A percentile compares a stretch with the other conserved stretches of the same genome.
phyloP scores from a whole-genome alignment of 2,888 invertebrate species.

The Cataglyphis altisquamis region DNA sequence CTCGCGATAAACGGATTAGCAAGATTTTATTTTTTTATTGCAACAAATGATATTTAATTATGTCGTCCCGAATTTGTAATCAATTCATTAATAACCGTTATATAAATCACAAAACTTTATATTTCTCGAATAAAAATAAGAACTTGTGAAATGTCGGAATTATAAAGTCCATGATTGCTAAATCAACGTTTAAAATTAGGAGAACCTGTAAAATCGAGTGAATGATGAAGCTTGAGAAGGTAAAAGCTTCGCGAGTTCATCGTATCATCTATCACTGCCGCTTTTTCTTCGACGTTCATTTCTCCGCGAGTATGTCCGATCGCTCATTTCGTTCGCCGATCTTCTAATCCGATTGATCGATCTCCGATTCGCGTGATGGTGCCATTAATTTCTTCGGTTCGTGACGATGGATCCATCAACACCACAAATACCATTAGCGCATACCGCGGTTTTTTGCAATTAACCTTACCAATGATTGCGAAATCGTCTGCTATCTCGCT shows the following conservation, averaged over 20 bases:
- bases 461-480: conserved; percentile 57
- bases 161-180: conserved; percentile 42
- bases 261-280: conserved; percentile 54
- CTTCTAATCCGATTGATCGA: conserved; percentile 63
- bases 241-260: conserved; percentile 43
- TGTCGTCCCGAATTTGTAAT: background rate
- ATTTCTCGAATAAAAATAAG: conserved; percentile 9
- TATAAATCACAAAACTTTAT: conserved; percentile 24
- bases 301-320: conserved; percentile 42
- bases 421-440: conserved; percentile 51
- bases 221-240: conserved; percentile 49
- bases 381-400: conserved; percentile 49
- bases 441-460: conserved; percentile 56
- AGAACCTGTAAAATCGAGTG: conserved; percentile 25
- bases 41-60: conserved; percentile 13
- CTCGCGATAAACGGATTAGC: background rate
- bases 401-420: conserved; percentile 60
- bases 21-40: background rate
- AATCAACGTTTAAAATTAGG: conserved; percentile 65
- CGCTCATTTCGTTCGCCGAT: conserved; percentile 35
- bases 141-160: conserved; percentile 31
- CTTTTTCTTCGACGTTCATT: conserved; percentile 55
- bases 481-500: conserved; percentile 52
- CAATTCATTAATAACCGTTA: conserved; percentile 26
- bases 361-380: conserved; percentile 46